Evolutionary conservation across 1,140 invertebrate genomes (phyloP), one percentile per base, ranked within the genome.

Genomic region (Drosophila sp.): DNA sequence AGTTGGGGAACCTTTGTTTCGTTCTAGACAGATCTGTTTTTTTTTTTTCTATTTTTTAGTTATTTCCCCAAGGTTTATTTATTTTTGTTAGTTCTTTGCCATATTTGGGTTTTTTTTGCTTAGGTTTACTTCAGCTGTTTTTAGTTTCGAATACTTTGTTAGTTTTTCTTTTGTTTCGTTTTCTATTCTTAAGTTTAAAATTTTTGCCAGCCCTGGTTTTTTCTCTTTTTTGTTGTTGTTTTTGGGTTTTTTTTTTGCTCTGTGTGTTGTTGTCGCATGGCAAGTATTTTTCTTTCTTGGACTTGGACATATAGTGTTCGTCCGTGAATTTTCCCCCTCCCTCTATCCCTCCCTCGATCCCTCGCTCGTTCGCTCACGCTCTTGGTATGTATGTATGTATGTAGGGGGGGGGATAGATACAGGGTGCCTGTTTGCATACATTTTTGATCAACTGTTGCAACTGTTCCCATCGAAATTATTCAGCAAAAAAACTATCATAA

Each of bases 241-340:
- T 3, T 10, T 35, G 47, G 17, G 17, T 60, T 47, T 65, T 57
- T 56, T 35, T 69, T 69, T 63, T 63, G 66, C 44, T 70, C 64
- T 86, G 70, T 60, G 77, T 66, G 70, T 68, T 71, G 83, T 86
- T 86, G 83, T 87, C 84, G 83, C 83, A 80, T 85, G 79, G 83
- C 83, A 87, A 86, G 83, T 89, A 86, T 86, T 86, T 86, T 85
- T 86, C 83, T 83, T 86, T 89, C 83, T 86, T 87, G 83, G 83
- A 86, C 83, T 87, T 86, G 84, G 79, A 87, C 83, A 87, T 81
- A 87, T 76, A 86, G 79, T 84, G 79, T 76, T 87, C 83, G 83
- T 86, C 76, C 83, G 83, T 87, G 83, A 86, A 86, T 87, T 87
- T 87, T 79, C 80, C 72, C 65, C 25, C 17, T 5, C 44, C 17